Evolutionary conservation across 2,797 vertebrate genomes (phyloP).

Genomic region (Hemitrygon akajei): DNA sequence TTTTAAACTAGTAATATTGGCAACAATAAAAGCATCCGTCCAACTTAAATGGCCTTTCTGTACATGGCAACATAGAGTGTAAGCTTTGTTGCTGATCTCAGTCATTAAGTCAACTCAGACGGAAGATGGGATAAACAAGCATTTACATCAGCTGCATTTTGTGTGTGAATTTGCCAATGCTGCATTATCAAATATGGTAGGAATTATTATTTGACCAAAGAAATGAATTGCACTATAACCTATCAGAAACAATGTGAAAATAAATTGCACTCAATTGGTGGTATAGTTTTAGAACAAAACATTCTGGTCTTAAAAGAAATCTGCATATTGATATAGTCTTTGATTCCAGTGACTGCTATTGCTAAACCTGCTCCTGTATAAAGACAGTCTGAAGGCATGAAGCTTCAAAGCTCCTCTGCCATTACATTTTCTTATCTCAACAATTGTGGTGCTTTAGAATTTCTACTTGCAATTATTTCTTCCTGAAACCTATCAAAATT

Average conservation of each 20-base stretch:
- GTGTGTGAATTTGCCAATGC: neutral
- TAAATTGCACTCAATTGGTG: neutral
- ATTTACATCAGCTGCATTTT: neutral
- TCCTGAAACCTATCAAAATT: constrained; percentile 26
- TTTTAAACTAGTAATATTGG: neutral
- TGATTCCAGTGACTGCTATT: neutral
- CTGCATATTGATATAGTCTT: neutral
- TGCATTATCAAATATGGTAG: neutral
- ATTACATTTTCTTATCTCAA: constrained; percentile 14
- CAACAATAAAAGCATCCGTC: neutral
- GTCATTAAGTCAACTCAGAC: neutral
- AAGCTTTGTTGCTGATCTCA: neutral
- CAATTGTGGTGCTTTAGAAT: neutral
- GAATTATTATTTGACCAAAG: neutral
- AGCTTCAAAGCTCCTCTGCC: neutral
- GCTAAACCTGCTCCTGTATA: neutral
- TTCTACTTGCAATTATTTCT: constrained; percentile 31
- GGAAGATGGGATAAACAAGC: neutral
- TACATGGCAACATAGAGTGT: neutral
- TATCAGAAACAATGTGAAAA: neutral
- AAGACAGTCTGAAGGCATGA: neutral
- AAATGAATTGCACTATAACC: neutral
- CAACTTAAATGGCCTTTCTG: neutral
- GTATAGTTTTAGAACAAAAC: neutral
- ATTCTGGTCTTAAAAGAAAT: neutral